A percentile compares a stretch with the other conserved stretches of the same genome.
Conservation (phyloP, 2,113 vertebrate genomes). For the Taurulus bubalis region DNA sequence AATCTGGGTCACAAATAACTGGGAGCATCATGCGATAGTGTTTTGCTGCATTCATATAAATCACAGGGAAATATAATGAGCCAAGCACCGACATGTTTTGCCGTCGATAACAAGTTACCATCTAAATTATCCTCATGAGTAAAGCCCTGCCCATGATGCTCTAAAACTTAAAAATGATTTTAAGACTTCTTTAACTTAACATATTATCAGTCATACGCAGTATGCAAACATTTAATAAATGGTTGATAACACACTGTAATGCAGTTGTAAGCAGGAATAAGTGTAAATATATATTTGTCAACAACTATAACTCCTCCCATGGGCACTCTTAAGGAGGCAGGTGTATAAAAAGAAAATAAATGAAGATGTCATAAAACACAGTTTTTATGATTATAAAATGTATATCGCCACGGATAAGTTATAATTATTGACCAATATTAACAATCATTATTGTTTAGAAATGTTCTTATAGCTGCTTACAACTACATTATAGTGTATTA, state of each 20-base stretch:
- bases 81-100: neutral
- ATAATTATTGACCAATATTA: neutral
- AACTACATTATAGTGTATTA: too few species aligned
- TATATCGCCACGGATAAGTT: neutral
- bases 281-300: neutral
- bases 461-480: neutral
- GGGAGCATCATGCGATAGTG: slow-evolving; percentile 1
- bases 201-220: neutral
- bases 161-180: neutral
- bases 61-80: neutral
- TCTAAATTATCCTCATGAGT: neutral
- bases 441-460: neutral
- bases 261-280: neutral
- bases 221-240: neutral
- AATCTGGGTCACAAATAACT: slow-evolving; percentile 37
- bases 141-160: neutral
- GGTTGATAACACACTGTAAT: neutral
- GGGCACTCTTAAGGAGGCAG: neutral
- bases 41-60: slow-evolving; percentile 8
- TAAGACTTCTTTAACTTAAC: neutral
- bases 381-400: neutral
- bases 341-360: neutral
- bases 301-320: neutral
- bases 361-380: neutral
- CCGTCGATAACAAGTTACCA: neutral